These are phyloP conservation scores for Zapornia atra DNA, from an alignment of 2,113 vertebrate genomes.

Conservation along the genomic window DNA sequence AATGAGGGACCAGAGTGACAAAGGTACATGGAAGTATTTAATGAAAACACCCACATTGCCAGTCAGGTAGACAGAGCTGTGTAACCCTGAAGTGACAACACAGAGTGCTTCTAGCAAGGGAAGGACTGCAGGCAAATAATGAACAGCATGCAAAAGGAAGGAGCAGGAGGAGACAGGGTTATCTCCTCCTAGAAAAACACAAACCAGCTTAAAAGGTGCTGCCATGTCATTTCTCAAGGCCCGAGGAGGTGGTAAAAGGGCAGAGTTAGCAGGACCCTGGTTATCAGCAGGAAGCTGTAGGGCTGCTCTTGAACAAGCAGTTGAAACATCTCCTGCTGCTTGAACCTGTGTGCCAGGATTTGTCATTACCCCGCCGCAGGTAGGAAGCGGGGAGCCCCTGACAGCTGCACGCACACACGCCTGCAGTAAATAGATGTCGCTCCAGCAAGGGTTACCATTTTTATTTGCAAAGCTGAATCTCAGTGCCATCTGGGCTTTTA, in stretches of 20 bases:
- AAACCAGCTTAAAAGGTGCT: not conserved
- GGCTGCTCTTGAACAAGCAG: not conserved
- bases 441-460: not conserved
- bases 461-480: constrained; percentile 12
- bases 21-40: not conserved
- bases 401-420: not conserved
- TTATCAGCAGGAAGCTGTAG: not conserved
- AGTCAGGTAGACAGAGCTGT: not conserved
- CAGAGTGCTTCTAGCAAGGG: not conserved
- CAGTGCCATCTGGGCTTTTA: not conserved
- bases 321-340: not conserved
- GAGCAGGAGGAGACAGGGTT: not conserved
- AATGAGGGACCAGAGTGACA: not conserved
- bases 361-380: not conserved
- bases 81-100: not conserved
- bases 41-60: not conserved
- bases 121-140: not conserved
- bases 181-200: constrained; percentile 2
- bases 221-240: not conserved
- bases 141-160: not conserved
- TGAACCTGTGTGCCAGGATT: not conserved
- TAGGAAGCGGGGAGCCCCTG: not conserved
- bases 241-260: not conserved
- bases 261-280: not conserved
- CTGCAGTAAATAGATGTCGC: not conserved